phyloP scores from a whole-genome alignment of 2,888 invertebrate species.

The Parnassius smintheus region DNA sequence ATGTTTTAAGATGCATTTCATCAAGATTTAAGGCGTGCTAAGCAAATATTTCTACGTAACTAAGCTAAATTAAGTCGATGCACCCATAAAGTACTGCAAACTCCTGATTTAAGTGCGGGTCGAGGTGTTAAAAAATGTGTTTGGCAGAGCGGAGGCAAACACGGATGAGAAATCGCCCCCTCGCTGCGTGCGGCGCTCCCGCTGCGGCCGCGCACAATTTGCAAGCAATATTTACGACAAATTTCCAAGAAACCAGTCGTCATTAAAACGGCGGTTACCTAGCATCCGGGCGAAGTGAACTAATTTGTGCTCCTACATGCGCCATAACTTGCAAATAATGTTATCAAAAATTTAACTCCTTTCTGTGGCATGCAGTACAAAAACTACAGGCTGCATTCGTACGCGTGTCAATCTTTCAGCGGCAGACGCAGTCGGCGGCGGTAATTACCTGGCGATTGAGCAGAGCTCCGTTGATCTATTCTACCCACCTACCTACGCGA shows the following conservation, averaged over 20 bases:
- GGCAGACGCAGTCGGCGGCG: constrained; percentile 47
- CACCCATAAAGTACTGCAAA: constrained; percentile 60
- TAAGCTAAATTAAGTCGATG: constrained; percentile 47
- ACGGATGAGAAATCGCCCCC: constrained; percentile 77
- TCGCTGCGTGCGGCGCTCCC: constrained; percentile 69
- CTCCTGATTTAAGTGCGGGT: constrained; percentile 67
- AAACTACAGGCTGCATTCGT: constrained; percentile 52
- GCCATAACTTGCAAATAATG: constrained; percentile 1
- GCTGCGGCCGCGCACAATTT: constrained; percentile 73
- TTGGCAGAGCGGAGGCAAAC: constrained; percentile 68
- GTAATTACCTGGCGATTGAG: constrained; percentile 66
- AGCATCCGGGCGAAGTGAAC: constrained; percentile 43
- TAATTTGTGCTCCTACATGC: constrained; percentile 43
- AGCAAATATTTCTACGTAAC: constrained; percentile 26
- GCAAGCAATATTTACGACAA: constrained; percentile 76
- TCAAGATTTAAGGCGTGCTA: not conserved
- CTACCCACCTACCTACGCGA: constrained; percentile 50
- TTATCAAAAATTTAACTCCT: constrained; percentile 25
- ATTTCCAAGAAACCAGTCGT: constrained; percentile 64
- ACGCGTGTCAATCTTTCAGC: constrained; percentile 68
- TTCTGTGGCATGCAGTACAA: constrained; percentile 57
- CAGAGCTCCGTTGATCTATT: constrained; percentile 38
- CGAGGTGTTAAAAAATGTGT: constrained; percentile 80
- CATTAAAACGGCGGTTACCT: constrained; percentile 59
- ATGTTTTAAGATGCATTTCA: not conserved